Percentiles rank a stretch among this genome's conserved stretches.
Conservation (phyloP, 2,797 vertebrate genomes). For the Cichlasoma orientale region DNA sequence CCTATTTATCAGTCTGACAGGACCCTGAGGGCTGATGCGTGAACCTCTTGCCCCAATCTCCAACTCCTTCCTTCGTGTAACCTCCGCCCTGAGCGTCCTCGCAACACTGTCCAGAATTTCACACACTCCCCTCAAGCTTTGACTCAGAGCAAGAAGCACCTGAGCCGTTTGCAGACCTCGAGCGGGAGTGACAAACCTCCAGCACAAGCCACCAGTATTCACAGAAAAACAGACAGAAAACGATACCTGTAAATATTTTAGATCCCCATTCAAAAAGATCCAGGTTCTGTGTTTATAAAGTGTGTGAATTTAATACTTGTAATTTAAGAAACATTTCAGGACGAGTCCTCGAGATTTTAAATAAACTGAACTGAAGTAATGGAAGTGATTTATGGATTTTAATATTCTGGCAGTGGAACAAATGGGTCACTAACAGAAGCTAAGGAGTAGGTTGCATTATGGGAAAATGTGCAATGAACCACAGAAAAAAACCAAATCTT, state of each 20-base stretch:
- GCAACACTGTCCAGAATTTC: constrained; percentile 75
- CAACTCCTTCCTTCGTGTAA: constrained; percentile 35
- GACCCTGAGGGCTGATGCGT: constrained; percentile 22
- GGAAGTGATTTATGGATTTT: not conserved
- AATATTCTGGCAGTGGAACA: not conserved
- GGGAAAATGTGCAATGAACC: not conserved
- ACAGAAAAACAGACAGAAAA: constrained; percentile 33
- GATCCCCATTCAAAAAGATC: not conserved
- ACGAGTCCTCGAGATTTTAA: not conserved
- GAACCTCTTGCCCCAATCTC: constrained; percentile 37
- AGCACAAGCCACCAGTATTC: constrained; percentile 36
- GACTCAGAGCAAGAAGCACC: constrained; percentile 16
- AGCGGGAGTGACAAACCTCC: constrained; percentile 44
- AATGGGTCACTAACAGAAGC: not conserved
- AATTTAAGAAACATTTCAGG: constrained; percentile 1
- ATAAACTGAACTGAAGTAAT: not conserved
- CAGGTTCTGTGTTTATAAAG: constrained; percentile 4
- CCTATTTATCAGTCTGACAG: constrained; percentile 48
- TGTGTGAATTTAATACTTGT: constrained; percentile 12
- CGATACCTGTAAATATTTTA: constrained; percentile 28
- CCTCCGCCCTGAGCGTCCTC: constrained; percentile 61
- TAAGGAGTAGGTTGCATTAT: not conserved
- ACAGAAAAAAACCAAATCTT: too few species aligned
- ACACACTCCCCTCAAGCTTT: constrained; percentile 55
- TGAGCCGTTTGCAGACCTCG: constrained; percentile 45